Base-by-base conservation (phyloP, 2,888 invertebrate genomes). In the Microplitis deprimator region DNA sequence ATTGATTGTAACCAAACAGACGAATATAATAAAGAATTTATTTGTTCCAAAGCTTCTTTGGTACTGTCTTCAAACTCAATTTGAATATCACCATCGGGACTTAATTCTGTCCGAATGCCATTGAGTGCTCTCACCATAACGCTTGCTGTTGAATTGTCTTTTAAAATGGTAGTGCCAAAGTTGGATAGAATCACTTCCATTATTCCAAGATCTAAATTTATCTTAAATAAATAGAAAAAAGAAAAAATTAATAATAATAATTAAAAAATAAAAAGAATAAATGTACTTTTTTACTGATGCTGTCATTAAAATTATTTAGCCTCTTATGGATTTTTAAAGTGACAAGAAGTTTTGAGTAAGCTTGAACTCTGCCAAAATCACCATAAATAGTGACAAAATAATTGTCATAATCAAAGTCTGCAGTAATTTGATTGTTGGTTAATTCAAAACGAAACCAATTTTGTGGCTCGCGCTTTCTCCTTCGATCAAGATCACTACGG, bases 351-450 rank as follows among this genome's bases (percentile, higher is more conserved):
- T 83, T 83, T 5, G 83, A 83, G 50, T 79, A 81, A 6, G 82
- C 82, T 60, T 83, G 82, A 60, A 83, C 80, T 71, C 82, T 79
- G 0, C 81, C 61, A 29, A 83, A 81, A 76, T 83, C 82, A 38
- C 82, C 82, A 68, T 70, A 78, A 6, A 84, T 78, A 20, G 81
- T 80, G 6, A 83, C 75, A 68, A 83, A 83, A 73, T 83, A 83
- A 79, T 84, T 82, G 68, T 84, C 83, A 68, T 79, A 84, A 76
- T 84, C 83, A 77, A 84, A 84, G 75, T 83, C 84, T 17, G 81
- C 80, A 4, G 65, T 50, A 7, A 83, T 71, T 5, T 82, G 81
- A 41, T 81, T 81, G 29, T 61, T 77, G 38, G 73, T 80, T 6
- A 73, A 68, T 72, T 83, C 83, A 61, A 82, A 83, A 75, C 41